Evolutionary conservation across 2,797 vertebrate genomes (phyloP).

Genomic region (Buceros bicornis): DNA sequence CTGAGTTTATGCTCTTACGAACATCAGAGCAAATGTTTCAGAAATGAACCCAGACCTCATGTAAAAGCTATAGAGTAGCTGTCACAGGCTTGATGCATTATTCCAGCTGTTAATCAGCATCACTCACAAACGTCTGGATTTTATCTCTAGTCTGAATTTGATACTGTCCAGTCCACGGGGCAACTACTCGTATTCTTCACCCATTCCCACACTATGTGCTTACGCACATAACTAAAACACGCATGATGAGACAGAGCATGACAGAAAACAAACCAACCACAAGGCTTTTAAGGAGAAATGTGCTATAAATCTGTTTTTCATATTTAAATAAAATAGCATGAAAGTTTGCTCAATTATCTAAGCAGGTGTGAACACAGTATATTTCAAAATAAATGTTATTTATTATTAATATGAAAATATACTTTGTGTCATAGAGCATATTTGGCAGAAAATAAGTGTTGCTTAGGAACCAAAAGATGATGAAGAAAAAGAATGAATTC

Average conservation of each 20-base stretch:
- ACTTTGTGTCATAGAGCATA: neutral
- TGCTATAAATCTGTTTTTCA: neutral
- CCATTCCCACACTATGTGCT: neutral
- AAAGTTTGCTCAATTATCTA: neutral
- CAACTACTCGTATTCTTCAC: neutral
- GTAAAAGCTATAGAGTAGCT: neutral
- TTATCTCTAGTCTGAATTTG: neutral
- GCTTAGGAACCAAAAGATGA: conserved; percentile 3
- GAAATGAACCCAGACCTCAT: neutral
- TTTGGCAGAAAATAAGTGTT: neutral
- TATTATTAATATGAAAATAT: neutral
- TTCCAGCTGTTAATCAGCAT: neutral
- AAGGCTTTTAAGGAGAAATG: neutral
- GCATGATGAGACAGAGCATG: neutral
- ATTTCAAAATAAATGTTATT: neutral
- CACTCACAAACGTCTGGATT: neutral
- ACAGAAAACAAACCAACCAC: neutral
- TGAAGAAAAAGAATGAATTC: neutral
- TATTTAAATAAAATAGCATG: neutral
- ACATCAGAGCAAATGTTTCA: neutral
- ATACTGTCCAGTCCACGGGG: neutral
- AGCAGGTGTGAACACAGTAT: neutral
- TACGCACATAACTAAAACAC: neutral
- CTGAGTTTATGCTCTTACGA: neutral
- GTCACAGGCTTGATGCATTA: neutral